Percentiles rank a stretch among this genome's conserved stretches.
Conservation (phyloP, 2,113 vertebrate species). For the Stercorarius parasiticus region DNA sequence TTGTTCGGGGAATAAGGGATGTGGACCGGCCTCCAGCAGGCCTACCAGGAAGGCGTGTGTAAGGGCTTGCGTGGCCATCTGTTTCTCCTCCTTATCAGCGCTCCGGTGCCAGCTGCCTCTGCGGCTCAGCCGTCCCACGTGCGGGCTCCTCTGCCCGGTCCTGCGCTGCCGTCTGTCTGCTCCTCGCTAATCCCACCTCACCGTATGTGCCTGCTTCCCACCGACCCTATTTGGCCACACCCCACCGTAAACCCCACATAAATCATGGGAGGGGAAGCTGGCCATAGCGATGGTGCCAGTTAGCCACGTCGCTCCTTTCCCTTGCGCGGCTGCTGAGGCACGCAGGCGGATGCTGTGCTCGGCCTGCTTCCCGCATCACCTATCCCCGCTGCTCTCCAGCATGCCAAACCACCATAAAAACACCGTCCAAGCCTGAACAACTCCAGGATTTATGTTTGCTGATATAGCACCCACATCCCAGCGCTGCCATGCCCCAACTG, state of each 20-base stretch:
- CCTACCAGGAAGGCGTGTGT: constrained; percentile 55
- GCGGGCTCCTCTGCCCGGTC: background rate
- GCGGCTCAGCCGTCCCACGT: constrained; percentile 17
- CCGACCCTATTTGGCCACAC: background rate
- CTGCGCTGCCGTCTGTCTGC: background rate
- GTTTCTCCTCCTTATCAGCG: constrained; percentile 54
- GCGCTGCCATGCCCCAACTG: background rate
- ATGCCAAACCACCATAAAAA: background rate
- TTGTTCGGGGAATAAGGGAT: constrained; percentile 37
- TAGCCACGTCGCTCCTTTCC: background rate
- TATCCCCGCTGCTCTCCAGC: rapidly evolving
- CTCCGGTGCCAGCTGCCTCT: constrained; percentile 52
- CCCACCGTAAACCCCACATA: background rate
- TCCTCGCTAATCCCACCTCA: background rate
- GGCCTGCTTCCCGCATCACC: background rate
- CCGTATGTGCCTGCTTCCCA: background rate
- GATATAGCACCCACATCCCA: background rate
- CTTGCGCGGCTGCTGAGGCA: background rate
- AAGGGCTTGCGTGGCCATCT: constrained; percentile 55
- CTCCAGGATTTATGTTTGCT: background rate
- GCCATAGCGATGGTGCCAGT: background rate
- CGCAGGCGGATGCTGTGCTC: rapidly evolving
- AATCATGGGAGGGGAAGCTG: constrained; percentile 7
- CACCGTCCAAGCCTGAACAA: background rate
- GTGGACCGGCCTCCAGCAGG: constrained; percentile 52